These are phyloP conservation scores for Idaea dimidiata DNA, from an alignment of 2,888 invertebrate genomes.

Conservation along the genomic window DNA sequence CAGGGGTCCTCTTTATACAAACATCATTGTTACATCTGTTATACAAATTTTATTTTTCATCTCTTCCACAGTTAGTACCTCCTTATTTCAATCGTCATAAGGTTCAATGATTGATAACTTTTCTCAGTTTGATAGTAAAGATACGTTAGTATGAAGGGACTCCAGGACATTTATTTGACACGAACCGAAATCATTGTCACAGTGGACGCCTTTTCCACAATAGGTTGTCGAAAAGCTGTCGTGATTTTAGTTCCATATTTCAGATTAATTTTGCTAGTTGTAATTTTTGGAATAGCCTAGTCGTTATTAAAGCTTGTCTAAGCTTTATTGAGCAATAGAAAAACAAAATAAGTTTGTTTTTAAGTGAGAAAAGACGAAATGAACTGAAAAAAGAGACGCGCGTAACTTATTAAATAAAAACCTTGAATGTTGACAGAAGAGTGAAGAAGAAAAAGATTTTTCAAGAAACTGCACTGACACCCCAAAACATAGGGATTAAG, in stretches of 20 bases:
- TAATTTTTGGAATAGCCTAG: constrained; percentile 11
- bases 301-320: not conserved
- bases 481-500: too few relatives aligned
- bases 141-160: constrained; percentile 41
- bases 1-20: constrained; percentile 68
- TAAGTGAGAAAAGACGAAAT: too few relatives aligned
- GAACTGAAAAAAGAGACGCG: constrained; percentile 5
- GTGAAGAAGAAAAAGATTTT: too few relatives aligned
- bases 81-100: constrained; percentile 15
- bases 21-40: constrained; percentile 53
- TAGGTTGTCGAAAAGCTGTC: constrained; percentile 41
- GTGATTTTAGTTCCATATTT: constrained; percentile 53
- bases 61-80: not conserved
- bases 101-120: constrained; percentile 27
- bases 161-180: constrained; percentile 69
- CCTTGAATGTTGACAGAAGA: too few relatives aligned
- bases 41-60: constrained; percentile 18
- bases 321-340: not conserved
- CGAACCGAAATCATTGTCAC: constrained; percentile 67
- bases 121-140: not conserved
- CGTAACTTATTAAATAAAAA: too few relatives aligned
- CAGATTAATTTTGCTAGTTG: constrained; percentile 53
- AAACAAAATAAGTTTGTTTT: not conserved
- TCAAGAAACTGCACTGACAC: too few relatives aligned
- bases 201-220: constrained; percentile 42